Conservation (phyloP, 2,797 vertebrate genomes). For the Borostomias antarcticus region DNA sequence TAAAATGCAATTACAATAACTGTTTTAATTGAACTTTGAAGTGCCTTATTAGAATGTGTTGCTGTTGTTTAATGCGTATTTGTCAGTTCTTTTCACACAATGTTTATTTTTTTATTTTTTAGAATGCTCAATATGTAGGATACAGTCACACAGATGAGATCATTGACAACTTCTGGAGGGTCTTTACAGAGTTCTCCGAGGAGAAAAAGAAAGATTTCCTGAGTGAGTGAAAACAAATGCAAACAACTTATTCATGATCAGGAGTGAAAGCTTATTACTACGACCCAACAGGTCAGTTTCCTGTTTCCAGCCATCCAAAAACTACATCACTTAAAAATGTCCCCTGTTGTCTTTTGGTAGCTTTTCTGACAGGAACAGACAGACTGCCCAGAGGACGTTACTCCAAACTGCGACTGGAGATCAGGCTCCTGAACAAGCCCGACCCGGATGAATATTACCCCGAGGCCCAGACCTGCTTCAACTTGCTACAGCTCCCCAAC, state of each 20-base stretch:
- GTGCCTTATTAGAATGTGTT: no score
- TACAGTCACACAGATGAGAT: conserved; percentile 53
- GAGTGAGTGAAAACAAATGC: conserved; percentile 54
- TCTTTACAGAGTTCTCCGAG: conserved; percentile 65
- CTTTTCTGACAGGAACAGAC: conserved; percentile 68
- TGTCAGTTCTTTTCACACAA: no score
- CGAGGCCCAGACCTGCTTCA: conserved; percentile 33
- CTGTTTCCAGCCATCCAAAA: neutral
- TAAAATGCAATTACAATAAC: no score
- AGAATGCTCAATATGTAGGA: conserved; percentile 38
- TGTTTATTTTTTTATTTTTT: conserved; percentile 2
- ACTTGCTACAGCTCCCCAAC: conserved; percentile 60
- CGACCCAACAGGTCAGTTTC: no score
- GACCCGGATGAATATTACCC: conserved; percentile 58
- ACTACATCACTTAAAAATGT: neutral
- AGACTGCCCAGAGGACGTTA: conserved; percentile 39
- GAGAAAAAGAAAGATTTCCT: conserved; percentile 73
- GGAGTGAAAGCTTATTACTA: no score
- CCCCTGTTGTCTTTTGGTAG: conserved; percentile 44
- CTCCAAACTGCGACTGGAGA: conserved; percentile 8
- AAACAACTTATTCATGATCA: neutral
- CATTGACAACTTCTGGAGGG: conserved; percentile 72
- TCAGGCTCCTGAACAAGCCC: neutral
- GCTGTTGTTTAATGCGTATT: no score
- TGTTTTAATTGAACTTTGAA: no score